Conservation (phyloP, 2,888 invertebrate species). For the Scotopteryx bipunctaria region DNA sequence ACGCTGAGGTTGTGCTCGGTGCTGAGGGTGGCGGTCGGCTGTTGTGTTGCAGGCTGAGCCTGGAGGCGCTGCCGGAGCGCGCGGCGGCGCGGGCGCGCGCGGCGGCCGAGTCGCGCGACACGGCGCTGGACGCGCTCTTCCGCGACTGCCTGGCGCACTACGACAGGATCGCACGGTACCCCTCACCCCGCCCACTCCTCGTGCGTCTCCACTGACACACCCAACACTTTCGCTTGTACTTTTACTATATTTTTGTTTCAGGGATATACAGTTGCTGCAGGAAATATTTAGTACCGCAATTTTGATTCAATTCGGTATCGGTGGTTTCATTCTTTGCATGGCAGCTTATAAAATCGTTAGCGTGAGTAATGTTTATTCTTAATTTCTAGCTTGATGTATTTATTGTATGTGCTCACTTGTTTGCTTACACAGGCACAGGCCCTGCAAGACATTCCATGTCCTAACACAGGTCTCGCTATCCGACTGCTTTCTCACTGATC, state of each 20-base stretch:
- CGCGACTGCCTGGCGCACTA: conserved; percentile 59
- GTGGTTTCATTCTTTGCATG: conserved; percentile 77
- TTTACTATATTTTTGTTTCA: conserved; percentile 31
- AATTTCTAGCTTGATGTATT: too few relatives aligned
- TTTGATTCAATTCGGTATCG: conserved; percentile 68
- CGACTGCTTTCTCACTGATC: too few relatives aligned
- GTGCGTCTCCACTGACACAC: not conserved
- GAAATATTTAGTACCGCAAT: conserved; percentile 66
- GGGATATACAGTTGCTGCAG: conserved; percentile 55
- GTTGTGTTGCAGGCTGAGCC: conserved; percentile 50
- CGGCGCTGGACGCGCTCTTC: conserved; percentile 44
- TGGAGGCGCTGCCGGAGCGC: conserved; percentile 51
- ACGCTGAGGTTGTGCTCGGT: not conserved
- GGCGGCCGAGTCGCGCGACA: conserved; percentile 37
- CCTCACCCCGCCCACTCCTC: not conserved
- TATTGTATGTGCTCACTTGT: too few relatives aligned
- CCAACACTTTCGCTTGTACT: not conserved
- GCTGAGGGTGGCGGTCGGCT: not conserved
- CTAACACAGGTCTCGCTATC: too few relatives aligned
- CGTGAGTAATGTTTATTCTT: conserved; percentile 59
- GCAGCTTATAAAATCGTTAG: conserved; percentile 71
- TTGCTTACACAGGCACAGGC: too few relatives aligned
- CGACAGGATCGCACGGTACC: conserved; percentile 56
- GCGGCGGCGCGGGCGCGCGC: conserved; percentile 34
- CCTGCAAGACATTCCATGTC: too few relatives aligned